These are phyloP conservation scores for Formicarius rufipectus DNA, from an alignment of 2,113 vertebrate species.

Conservation along the genomic window DNA sequence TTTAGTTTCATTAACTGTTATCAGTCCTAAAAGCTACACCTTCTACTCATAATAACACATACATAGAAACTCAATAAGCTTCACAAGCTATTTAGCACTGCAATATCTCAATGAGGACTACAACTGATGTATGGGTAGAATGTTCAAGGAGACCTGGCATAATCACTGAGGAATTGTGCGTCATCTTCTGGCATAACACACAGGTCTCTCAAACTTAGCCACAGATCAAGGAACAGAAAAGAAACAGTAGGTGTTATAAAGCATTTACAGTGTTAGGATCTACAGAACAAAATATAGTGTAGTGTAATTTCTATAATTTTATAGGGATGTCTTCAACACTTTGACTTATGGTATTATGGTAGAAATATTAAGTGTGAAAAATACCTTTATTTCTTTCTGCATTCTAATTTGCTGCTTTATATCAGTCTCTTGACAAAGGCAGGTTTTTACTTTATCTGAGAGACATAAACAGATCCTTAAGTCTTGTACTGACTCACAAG, in stretches of 20 bases:
- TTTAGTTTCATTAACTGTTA: background rate
- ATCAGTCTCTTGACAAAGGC: background rate
- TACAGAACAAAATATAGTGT: background rate
- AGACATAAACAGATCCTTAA: background rate
- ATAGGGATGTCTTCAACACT: background rate
- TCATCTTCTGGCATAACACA: background rate
- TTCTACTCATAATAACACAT: background rate
- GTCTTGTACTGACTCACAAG: background rate
- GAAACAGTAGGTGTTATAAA: background rate
- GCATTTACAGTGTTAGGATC: background rate
- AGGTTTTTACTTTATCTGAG: background rate
- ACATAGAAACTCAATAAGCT: fast-evolving
- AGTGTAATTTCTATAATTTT: background rate
- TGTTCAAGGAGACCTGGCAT: background rate
- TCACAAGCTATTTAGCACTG: background rate
- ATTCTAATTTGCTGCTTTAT: background rate
- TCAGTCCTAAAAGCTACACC: background rate
- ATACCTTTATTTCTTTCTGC: background rate
- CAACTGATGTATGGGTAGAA: background rate
- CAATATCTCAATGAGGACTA: background rate
- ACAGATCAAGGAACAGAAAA: background rate
- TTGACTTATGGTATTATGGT: background rate
- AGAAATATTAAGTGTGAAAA: background rate
- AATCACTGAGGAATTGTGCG: background rate
- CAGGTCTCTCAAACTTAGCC: background rate